phyloP scores from a whole-genome alignment of 2,888 invertebrate genomes.

The Eulithis prunata region DNA sequence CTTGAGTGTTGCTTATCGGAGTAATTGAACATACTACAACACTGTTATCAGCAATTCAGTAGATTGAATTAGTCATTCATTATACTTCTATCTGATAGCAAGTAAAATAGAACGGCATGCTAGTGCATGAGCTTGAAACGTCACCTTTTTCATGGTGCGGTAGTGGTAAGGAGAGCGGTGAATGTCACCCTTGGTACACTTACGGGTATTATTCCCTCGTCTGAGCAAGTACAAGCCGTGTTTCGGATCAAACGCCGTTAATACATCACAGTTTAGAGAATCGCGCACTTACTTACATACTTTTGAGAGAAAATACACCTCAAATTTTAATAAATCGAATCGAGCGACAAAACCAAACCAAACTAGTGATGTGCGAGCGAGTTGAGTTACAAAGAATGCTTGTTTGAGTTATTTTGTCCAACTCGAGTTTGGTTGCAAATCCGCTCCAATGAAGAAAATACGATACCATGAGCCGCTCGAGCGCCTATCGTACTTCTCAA shows the following conservation, averaged over 20 bases:
- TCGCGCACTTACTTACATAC: conserved; percentile 6
- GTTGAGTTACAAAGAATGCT: too few species aligned
- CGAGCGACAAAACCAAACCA: neutral
- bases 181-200: conserved; percentile 40
- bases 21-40: conserved; percentile 9
- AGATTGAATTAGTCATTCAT: conserved; percentile 2
- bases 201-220: conserved; percentile 13
- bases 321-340: neutral
- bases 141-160: conserved; percentile 46
- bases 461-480: too few species aligned
- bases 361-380: neutral
- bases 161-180: conserved; percentile 41
- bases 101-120: too few species aligned
- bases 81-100: conserved; percentile 6
- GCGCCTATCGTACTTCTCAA: too few species aligned
- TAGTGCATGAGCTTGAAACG: conserved; percentile 51
- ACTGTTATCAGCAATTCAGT: conserved; percentile 10
- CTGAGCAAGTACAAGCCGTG: conserved; percentile 8
- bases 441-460: too few species aligned
- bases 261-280: conserved; percentile 12
- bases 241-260: neutral
- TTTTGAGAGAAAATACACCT: conserved; percentile 10
- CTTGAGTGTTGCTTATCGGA: conserved; percentile 2
- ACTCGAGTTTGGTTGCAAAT: too few species aligned
- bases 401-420: too few species aligned